A percentile compares a stretch with the other conserved stretches of the same genome.
These are phyloP conservation scores for Drosophila bocqueti DNA, from an alignment of 1,140 invertebrate species.

Conservation along the genomic window DNA sequence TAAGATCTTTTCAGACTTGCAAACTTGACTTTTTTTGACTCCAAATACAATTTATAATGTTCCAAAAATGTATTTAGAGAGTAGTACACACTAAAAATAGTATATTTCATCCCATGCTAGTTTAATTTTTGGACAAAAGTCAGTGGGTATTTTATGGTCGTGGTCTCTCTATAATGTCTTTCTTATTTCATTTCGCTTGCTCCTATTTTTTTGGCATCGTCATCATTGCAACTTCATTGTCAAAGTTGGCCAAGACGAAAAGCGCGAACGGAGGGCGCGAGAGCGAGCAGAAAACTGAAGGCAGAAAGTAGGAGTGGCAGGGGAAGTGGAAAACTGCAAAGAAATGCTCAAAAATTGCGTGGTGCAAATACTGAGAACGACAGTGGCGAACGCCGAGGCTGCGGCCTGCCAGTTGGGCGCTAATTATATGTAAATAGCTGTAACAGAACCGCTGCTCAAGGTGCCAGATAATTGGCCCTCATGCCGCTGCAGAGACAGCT, in stretches of 20 bases:
- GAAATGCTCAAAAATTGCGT: slow-evolving; percentile 31
- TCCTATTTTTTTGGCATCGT: slow-evolving; percentile 48
- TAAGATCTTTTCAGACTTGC: too few relatives aligned
- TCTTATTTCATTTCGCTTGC: slow-evolving; percentile 42
- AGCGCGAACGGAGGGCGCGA: slow-evolving; percentile 13
- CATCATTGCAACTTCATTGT: slow-evolving; percentile 78
- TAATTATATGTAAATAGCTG: slow-evolving; percentile 82
- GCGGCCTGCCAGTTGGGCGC: slow-evolving; percentile 53
- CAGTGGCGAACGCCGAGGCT: slow-evolving; percentile 24
- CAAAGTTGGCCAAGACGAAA: slow-evolving; percentile 62
- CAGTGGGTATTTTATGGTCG: slow-evolving; percentile 4
- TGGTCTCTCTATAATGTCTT: too few relatives aligned
- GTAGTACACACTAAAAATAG: neutral
- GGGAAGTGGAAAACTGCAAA: slow-evolving; percentile 13
- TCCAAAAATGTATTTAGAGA: neutral
- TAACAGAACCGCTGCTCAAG: slow-evolving; percentile 42
- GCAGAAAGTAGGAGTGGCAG: neutral
- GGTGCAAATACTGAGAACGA: slow-evolving; percentile 19
- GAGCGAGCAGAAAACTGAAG: neutral
- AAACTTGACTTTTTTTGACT: too few relatives aligned
- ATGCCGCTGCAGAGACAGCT: slow-evolving; percentile 24
- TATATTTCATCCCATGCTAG: neutral
- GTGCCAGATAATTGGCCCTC: slow-evolving; percentile 70
- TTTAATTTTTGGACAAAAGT: neutral
- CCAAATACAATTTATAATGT: neutral